A percentile compares a stretch with the other conserved stretches of the same genome.
Evolutionary conservation across 2,888 invertebrate species (phyloP).

Genomic region (Notocelia uddmanniana): DNA sequence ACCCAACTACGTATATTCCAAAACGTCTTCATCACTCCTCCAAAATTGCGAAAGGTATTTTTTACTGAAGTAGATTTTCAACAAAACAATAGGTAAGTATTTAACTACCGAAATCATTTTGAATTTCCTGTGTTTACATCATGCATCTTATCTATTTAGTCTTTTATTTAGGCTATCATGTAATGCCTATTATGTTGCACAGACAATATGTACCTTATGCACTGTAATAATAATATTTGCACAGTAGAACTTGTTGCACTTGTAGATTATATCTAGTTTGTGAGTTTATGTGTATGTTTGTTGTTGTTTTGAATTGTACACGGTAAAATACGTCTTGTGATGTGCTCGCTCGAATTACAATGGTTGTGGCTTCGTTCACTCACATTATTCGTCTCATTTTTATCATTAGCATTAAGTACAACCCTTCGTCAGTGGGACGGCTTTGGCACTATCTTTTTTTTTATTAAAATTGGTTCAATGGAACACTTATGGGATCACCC

Average conservation of each 20-base stretch:
- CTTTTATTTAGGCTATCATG: not conserved
- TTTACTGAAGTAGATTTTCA: not conserved
- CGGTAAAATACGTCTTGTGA: not conserved
- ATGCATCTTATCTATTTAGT: no score
- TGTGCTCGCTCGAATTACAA: not conserved
- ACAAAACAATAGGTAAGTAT: no score
- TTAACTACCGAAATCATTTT: no score
- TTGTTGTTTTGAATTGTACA: not conserved
- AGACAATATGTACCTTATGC: not conserved
- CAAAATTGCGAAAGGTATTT: not conserved
- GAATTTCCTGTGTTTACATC: no score
- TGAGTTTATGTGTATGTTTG: not conserved
- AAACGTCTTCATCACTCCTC: not conserved
- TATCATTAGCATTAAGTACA: not conserved
- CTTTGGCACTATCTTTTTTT: no score
- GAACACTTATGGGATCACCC: no score
- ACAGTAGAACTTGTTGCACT: not conserved
- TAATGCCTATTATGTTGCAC: no score
- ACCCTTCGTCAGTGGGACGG: not conserved
- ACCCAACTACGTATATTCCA: not conserved
- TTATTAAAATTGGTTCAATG: no score
- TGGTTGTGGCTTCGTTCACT: not conserved
- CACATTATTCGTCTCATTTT: not conserved
- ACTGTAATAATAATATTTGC: not conserved
- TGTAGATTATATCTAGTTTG: not conserved